Percentiles rank a stretch among this genome's conserved stretches.
Conservation (phyloP, 2,797 vertebrate genomes). For the Leucoraja ocellata region DNA sequence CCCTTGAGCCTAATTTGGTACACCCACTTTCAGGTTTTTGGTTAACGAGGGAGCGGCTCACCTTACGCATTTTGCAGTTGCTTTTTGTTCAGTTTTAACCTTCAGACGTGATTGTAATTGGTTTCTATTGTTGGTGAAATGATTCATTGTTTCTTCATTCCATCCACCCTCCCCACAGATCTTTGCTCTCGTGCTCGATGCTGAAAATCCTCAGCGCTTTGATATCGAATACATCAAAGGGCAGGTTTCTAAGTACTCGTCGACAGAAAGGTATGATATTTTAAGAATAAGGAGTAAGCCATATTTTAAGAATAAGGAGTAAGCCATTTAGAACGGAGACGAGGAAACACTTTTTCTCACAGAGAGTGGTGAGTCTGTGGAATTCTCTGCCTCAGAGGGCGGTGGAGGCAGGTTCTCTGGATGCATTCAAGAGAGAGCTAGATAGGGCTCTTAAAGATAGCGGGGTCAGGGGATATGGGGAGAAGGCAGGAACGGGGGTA, state of each 20-base stretch:
- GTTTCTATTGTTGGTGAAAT: neutral
- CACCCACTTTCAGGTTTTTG: neutral
- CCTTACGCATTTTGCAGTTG: neutral
- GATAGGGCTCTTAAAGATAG: too few relatives aligned
- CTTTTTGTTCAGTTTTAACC: neutral
- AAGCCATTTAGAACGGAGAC: too few relatives aligned
- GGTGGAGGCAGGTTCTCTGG: too few relatives aligned
- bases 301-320: too few relatives aligned
- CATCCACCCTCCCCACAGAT: constrained; percentile 58
- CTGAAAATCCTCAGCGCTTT: constrained; percentile 93
- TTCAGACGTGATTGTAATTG: too few relatives aligned
- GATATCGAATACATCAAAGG: constrained; percentile 94
- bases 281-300: too few relatives aligned
- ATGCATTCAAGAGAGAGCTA: too few relatives aligned
- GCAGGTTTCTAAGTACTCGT: constrained; percentile 88
- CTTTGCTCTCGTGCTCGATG: constrained; percentile 90
- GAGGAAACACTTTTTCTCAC: too few relatives aligned
- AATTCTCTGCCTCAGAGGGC: too few relatives aligned
- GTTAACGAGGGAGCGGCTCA: neutral
- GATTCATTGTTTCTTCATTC: constrained; percentile 1
- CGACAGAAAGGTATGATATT: constrained; percentile 81
- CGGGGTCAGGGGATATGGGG: too few relatives aligned
- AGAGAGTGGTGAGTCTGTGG: too few relatives aligned
- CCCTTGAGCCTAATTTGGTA: neutral
- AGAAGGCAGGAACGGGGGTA: too few relatives aligned